phyloP scores from a whole-genome alignment of 2,888 invertebrate species.

The Noctua comes region DNA sequence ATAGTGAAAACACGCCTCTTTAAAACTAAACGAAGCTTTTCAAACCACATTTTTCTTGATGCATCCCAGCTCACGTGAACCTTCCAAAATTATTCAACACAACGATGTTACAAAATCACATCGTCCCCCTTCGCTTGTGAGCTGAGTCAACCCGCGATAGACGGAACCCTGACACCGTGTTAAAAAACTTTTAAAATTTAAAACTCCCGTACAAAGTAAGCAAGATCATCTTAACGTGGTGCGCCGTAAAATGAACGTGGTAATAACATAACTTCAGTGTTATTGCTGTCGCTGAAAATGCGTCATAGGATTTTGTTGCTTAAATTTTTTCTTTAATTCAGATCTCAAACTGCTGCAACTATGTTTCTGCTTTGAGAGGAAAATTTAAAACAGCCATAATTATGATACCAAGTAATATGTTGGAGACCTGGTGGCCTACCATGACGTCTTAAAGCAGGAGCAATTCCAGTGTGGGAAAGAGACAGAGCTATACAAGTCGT shows the following conservation, averaged over 20 bases:
- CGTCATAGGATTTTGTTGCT: conserved; percentile 36
- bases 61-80: conserved; percentile 13
- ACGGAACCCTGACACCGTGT: conserved; percentile 22
- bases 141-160: conserved; percentile 22
- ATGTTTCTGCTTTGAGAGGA: not conserved
- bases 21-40: conserved; percentile 5
- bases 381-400: not conserved
- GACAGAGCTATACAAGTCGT: no score
- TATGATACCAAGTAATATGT: not conserved
- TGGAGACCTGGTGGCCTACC: no score
- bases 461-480: no score
- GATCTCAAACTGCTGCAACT: not conserved
- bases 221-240: conserved; percentile 41
- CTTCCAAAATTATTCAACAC: conserved; percentile 44
- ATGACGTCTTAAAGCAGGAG: no score
- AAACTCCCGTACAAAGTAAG: conserved; percentile 56
- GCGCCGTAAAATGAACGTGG: conserved; percentile 56
- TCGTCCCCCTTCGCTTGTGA: conserved; percentile 23
- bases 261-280: conserved; percentile 47
- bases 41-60: conserved; percentile 13
- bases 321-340: not conserved
- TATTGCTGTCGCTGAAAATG: conserved; percentile 32
- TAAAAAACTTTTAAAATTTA: conserved; percentile 55
- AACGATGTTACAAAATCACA: conserved; percentile 39
- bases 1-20: conserved; percentile 1